phyloP scores from a whole-genome alignment of 92 coral and sea anemone genomes.

The Palythoa heliodiscus region DNA sequence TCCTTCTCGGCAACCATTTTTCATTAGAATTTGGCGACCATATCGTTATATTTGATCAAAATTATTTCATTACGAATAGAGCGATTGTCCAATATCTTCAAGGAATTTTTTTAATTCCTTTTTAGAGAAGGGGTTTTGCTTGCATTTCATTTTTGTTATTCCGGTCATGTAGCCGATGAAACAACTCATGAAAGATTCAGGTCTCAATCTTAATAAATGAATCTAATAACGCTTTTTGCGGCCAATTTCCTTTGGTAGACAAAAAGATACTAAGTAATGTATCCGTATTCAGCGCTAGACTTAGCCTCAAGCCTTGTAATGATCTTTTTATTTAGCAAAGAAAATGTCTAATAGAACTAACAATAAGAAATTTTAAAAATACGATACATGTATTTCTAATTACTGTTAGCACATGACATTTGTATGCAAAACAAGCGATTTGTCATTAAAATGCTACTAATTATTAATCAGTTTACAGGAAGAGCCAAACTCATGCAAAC shows the following conservation, averaged over 20 bases:
- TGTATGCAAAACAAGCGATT: constrained; percentile 30
- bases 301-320: background rate
- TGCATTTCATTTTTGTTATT: background rate
- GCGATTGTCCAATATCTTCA: background rate
- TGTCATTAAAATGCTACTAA: constrained; percentile 32
- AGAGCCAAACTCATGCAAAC: constrained; percentile 4
- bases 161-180: background rate
- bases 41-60: background rate
- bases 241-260: background rate
- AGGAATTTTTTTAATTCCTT: background rate
- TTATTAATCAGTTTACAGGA: constrained; percentile 22
- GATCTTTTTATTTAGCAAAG: background rate
- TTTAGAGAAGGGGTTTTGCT: background rate
- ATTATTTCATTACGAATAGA: background rate
- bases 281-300: background rate
- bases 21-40: background rate
- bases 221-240: background rate
- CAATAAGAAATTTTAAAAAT: background rate
- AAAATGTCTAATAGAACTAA: background rate
- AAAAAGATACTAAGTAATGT: no score
- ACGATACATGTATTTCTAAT: constrained; percentile 9
- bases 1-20: background rate
- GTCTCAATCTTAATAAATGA: background rate
- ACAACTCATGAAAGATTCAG: constrained; percentile 7
- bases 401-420: constrained; percentile 8